Evolutionary conservation across 2,888 invertebrate genomes (phyloP), one percentile per base, ranked within the genome.

Genomic region (Ischnus inquisitorius): DNA sequence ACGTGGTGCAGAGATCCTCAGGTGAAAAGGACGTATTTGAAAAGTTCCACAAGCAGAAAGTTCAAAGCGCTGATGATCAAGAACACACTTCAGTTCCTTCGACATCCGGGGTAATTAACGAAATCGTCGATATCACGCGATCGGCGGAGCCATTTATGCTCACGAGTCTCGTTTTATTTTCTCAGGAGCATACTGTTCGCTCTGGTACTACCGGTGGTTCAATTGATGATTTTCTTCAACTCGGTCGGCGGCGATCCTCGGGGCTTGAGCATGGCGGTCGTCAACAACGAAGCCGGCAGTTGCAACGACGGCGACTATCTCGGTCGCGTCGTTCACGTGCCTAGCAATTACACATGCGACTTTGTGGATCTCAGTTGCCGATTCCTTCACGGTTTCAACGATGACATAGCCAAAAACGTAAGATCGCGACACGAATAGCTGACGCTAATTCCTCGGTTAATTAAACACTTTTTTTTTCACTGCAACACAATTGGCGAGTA

Each of bases 111-210:
- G 97, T 97, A 94, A 95, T 95, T 88, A 69, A 68, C 2, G 10
- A 43, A 48, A 67, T 34, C 10, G 12, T 12, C 6, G 10, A 39
- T 10, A 19, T 48, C 8, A 6, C 16, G 16, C 6, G n/a, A 39
- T 34, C 8, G 3, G 5, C 10, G 12, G 12, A 39, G 2, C 19
- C 16, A 12, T 6, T 12, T 19, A 10, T 12, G 28, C 16, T 34
- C 0, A 48, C 12, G 16, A 74, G 3, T 64, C 28, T 19, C 19
- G 28, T 62, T 28, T 62, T 34, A 34, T 34, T 48, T 34, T 14
- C 12, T 64, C 94, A 98, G 97, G 6, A 97, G 97, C 48, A 94
- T 98, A 39, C 93, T 97, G 85, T 98, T 98, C 93, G 96, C 98
- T 85, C 94, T 98, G 82, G 88, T 97, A 78, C 96, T 98, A 90